Percentiles rank a stretch among this genome's conserved stretches.
Conservation (phyloP, 2,797 vertebrate genomes). For the Clarias platycephalus region DNA sequence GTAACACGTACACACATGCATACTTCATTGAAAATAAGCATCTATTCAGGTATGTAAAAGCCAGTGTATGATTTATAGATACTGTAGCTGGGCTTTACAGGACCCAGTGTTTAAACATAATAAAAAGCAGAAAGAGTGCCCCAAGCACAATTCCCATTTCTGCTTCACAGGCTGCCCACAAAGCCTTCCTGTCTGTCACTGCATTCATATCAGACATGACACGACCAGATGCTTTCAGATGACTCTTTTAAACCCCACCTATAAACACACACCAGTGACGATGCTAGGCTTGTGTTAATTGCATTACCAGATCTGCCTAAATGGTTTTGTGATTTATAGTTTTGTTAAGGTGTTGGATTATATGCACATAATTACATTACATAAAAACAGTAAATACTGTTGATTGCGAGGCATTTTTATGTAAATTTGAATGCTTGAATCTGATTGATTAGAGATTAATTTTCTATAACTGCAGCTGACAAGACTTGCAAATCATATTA, state of each 20-base stretch:
- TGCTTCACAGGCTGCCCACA: background rate
- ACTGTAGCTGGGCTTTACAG: background rate
- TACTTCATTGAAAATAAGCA: background rate
- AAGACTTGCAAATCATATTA: background rate
- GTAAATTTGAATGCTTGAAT: background rate
- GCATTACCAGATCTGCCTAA: background rate
- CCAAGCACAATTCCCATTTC: background rate
- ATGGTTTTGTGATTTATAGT: background rate
- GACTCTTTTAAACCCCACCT: constrained; percentile 29
- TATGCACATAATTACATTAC: background rate
- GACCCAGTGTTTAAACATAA: background rate
- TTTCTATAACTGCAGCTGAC: no score
- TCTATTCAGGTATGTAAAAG: background rate
- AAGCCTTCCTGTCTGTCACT: background rate
- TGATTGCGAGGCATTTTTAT: background rate
- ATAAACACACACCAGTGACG: background rate
- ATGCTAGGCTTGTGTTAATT: background rate
- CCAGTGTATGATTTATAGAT: background rate
- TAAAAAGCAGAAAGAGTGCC: background rate
- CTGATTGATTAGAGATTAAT: background rate
- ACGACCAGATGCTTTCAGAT: constrained; percentile 39
- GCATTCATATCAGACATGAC: constrained; percentile 38
- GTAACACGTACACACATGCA: background rate
- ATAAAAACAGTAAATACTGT: background rate
- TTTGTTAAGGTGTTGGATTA: background rate